Conservation (phyloP, 2,888 invertebrate genomes). For the Erebia aethiops region DNA sequence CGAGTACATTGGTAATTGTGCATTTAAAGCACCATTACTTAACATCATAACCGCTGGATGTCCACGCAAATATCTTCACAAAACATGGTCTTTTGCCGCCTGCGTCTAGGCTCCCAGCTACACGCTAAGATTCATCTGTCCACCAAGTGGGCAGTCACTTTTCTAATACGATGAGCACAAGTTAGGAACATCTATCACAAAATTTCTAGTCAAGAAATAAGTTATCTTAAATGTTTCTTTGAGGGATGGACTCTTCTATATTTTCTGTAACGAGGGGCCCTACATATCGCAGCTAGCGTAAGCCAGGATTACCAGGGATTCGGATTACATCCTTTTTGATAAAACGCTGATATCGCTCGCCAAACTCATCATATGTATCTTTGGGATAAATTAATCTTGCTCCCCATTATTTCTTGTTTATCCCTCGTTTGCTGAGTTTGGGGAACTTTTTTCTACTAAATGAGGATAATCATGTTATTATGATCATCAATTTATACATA, state of each 20-base stretch:
- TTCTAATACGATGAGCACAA: too few species aligned
- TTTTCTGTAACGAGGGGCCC: constrained; percentile 1
- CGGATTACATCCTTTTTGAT: constrained; percentile 69
- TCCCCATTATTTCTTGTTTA: constrained; percentile 43
- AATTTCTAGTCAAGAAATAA: too few species aligned
- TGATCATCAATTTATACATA: background rate
- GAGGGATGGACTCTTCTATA: constrained; percentile 7
- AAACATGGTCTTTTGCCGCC: too few species aligned
- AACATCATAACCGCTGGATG: too few species aligned
- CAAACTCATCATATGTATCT: constrained; percentile 50
- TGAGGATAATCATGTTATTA: constrained; percentile 21
- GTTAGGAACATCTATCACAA: too few species aligned
- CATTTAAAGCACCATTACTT: too few species aligned
- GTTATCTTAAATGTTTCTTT: background rate
- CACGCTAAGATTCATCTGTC: too few species aligned
- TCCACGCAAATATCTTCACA: too few species aligned
- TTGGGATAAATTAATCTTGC: constrained; percentile 59
- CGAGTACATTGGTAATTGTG: too few species aligned
- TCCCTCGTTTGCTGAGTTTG: constrained; percentile 26
- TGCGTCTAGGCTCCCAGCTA: too few species aligned
- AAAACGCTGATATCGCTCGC: constrained; percentile 47
- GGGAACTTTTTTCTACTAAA: constrained; percentile 14
- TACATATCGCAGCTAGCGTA: constrained; percentile 11
- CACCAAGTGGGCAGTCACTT: too few species aligned
- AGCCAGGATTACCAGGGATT: constrained; percentile 42